Evolutionary conservation across 2,113 vertebrate species (phyloP).

Genomic region (Bettongia penicillata): DNA sequence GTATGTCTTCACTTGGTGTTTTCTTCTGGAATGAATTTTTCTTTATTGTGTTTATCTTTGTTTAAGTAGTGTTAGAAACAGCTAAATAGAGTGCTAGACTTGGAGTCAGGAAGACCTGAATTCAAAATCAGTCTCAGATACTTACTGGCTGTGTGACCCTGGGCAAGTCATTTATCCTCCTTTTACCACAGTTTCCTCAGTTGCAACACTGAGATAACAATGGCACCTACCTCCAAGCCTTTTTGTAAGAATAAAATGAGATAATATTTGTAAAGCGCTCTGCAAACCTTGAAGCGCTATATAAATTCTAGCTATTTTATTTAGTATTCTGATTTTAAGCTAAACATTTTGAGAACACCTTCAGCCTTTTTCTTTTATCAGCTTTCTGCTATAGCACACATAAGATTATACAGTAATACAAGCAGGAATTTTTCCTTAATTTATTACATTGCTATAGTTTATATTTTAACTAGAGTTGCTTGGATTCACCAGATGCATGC

Average conservation of each 20-base stretch:
- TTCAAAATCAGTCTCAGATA: not conserved
- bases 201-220: not conserved
- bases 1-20: constrained; percentile 21
- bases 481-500: constrained; percentile 84
- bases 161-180: not conserved
- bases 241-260: not conserved
- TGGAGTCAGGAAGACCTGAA: not conserved
- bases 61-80: not conserved
- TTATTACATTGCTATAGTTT: constrained; percentile 78
- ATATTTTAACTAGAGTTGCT: constrained; percentile 72
- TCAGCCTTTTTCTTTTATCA: constrained; percentile 78
- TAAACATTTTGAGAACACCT: constrained; percentile 80
- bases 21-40: constrained; percentile 61
- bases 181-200: not conserved
- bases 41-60: constrained; percentile 49
- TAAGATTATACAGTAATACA: constrained; percentile 57
- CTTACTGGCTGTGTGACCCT: not conserved
- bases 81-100: constrained; percentile 55
- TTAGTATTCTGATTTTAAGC: constrained; percentile 76
- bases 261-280: not conserved
- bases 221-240: not conserved
- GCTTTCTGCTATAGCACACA: constrained; percentile 77
- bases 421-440: constrained; percentile 75
- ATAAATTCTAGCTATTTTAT: constrained; percentile 28
- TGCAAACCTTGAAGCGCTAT: not conserved